Evolutionary conservation across 2,888 invertebrate species (phyloP), one percentile per base, ranked within the genome.

Genomic region (Nipponacmea schrenckii): DNA sequence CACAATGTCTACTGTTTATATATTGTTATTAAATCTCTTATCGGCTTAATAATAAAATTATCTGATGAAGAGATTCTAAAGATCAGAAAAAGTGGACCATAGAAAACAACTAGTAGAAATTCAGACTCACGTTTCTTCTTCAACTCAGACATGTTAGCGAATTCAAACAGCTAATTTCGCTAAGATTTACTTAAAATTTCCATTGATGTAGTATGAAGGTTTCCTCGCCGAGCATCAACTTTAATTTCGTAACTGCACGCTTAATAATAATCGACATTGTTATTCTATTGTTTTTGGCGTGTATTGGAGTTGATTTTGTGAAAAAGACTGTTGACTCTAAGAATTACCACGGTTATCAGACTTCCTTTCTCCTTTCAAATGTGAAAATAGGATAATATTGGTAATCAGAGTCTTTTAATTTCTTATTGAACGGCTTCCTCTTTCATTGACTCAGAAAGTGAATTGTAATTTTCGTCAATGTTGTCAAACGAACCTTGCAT

Each of bases 121-220:
- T 76, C 76, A 48, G 20, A 64, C 67, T 74, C 76, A 76, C 76
- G 76, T 69, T 65, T 68, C 63, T 46, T 44, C 46, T 62, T 62
- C 50, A 62, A 70, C 62, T 24, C 56, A 72, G 31, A 70, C 72
- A 72, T 76, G 76, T 69, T 68, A 39, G 15, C 46, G 70, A 76
- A 76, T 76, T 71, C 65, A 71, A 69, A 64, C 66, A 64, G 72
- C 74, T 74, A 73, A 76, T 76, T 74, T 73, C 68, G n/a, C 26
- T 26, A 56, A 24, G 24, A 56, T 24, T 56, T 56, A 20, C 20
- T 56, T 56, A 24, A 24, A 56, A 24, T 56, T 20, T 56, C 56
- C 24, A 56, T 56, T 56, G 56, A 56, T 24, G 56, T 24, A 20
- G 24, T 24, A 56, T 24, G 56, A 56, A 24, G 56, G 56, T 24